Evolutionary conservation across 2,888 invertebrate species (phyloP).

Genomic region (Hofmannophila pseudospretella): DNA sequence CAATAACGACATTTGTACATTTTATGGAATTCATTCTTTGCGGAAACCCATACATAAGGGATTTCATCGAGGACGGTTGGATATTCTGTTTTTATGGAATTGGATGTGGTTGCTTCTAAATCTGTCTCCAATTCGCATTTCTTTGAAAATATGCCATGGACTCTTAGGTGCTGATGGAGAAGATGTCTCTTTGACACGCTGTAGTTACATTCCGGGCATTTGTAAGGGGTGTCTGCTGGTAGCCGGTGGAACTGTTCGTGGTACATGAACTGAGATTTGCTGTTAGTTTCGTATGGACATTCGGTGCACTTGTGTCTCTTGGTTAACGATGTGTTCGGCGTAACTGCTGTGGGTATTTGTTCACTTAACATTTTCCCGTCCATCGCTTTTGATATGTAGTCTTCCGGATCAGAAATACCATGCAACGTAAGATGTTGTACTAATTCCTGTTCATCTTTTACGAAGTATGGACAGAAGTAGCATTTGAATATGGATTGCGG

Average conservation of each 20-base stretch:
- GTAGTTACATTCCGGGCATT: slow-evolving; percentile 89
- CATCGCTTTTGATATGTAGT: slow-evolving; percentile 69
- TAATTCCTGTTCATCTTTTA: slow-evolving; percentile 82
- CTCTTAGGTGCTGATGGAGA: slow-evolving; percentile 89
- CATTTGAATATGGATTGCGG: slow-evolving; percentile 86
- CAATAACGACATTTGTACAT: slow-evolving; percentile 92
- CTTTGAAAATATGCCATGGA: slow-evolving; percentile 79
- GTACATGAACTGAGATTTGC: slow-evolving; percentile 90
- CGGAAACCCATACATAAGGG: slow-evolving; percentile 86
- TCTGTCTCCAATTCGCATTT: slow-evolving; percentile 65
- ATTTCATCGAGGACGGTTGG: slow-evolving; percentile 77
- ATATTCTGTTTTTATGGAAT: slow-evolving; percentile 30
- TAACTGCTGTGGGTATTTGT: slow-evolving; percentile 13
- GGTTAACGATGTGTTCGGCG: slow-evolving; percentile 37
- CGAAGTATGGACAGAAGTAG: slow-evolving; percentile 88
- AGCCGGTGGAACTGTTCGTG: slow-evolving; percentile 90
- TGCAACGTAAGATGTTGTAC: slow-evolving; percentile 83
- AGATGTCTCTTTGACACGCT: slow-evolving; percentile 89
- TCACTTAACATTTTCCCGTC: slow-evolving; percentile 44
- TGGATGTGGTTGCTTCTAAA: slow-evolving; percentile 43
- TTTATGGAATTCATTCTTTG: slow-evolving; percentile 84
- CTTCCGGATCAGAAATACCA: slow-evolving; percentile 78
- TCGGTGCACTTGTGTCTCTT: slow-evolving; percentile 87
- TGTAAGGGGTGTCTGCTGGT: slow-evolving; percentile 84
- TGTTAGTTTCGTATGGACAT: slow-evolving; percentile 91